These are phyloP conservation scores for Diorhabda sublineata DNA, from an alignment of 1,140 invertebrate species.

Conservation along the genomic window DNA sequence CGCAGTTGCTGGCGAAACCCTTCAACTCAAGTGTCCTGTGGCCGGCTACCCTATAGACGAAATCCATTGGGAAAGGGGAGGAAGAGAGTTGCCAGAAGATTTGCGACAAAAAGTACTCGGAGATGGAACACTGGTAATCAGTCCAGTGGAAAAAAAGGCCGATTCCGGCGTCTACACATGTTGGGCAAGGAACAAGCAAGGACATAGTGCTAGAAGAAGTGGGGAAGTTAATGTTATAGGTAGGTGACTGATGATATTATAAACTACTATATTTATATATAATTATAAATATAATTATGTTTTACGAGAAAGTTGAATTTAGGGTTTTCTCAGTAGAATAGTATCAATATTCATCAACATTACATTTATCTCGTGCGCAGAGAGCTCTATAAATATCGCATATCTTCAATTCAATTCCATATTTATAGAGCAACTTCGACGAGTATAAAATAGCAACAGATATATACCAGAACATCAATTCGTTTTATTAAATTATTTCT, in stretches of 20 bases:
- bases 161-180: constrained; percentile 78
- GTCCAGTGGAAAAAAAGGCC: constrained; percentile 67
- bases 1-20: constrained; percentile 74
- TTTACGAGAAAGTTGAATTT: too few species aligned
- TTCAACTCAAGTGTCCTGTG: constrained; percentile 79
- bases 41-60: constrained; percentile 80
- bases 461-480: too few species aligned
- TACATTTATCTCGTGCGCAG: too few species aligned
- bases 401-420: too few species aligned
- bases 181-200: constrained; percentile 68
- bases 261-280: background rate
- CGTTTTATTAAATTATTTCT: too few species aligned
- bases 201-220: constrained; percentile 65
- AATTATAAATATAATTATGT: background rate
- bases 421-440: too few species aligned
- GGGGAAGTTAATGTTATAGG: constrained; percentile 73
- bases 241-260: constrained; percentile 46
- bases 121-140: constrained; percentile 70
- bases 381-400: too few species aligned
- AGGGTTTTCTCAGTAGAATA: too few species aligned
- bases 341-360: too few species aligned
- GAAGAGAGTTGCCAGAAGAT: constrained; percentile 73
- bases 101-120: constrained; percentile 71
- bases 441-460: too few species aligned
- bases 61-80: constrained; percentile 75